Evolutionary conservation across 2,888 invertebrate species (phyloP), one percentile per base, ranked within the genome.

Genomic region (Eretmocerus hayati): DNA sequence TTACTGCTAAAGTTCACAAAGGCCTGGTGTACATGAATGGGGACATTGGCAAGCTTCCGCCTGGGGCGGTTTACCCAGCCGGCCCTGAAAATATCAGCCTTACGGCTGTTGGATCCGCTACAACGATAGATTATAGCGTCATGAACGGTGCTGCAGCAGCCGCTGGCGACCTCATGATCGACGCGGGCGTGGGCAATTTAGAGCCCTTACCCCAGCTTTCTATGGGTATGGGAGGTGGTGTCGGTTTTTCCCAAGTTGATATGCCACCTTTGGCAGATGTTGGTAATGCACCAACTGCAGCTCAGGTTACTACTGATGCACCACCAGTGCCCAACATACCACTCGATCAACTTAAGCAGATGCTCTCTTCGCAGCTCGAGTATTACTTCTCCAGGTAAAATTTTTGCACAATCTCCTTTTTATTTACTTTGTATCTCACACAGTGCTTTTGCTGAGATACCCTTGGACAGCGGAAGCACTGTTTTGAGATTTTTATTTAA

Each of bases 301-400:
- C 19, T 11, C 51, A 51, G 23, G 42, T 53, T 39, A 41, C 20
- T 41, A 41, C 46, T 13, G 72, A 75, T 53, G 68, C 72, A 52
- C 60, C 71, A 23, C 58, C 50, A 8, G n/a, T n/a, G n/a, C 42
- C 44, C n/a, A 49, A 18, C 23, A 79, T 83, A 63, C 79, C 85
- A 56, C 74, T 85, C 67, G 84, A 86, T 60, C 83, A 87, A 72
- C 76, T 90, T 39, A 85, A 86, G 73, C 81, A 81, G 64, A 79
- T 85, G 80, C 79, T 91, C 63, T 84, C 85, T 60, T 80, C 81
- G 48, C 90, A 90, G 72, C 78, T 91, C 63, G 90, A 91, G 74
- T 90, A 89, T 71, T 91, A 90, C 73, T 90, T 91, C 75, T 90
- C 89, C 63, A 84, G 88, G 89, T 89, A 69, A 64, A 3, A 21